These are phyloP conservation scores for Neodiprion pinetum DNA, from an alignment of 1,140 invertebrate genomes.

Conservation along the genomic window DNA sequence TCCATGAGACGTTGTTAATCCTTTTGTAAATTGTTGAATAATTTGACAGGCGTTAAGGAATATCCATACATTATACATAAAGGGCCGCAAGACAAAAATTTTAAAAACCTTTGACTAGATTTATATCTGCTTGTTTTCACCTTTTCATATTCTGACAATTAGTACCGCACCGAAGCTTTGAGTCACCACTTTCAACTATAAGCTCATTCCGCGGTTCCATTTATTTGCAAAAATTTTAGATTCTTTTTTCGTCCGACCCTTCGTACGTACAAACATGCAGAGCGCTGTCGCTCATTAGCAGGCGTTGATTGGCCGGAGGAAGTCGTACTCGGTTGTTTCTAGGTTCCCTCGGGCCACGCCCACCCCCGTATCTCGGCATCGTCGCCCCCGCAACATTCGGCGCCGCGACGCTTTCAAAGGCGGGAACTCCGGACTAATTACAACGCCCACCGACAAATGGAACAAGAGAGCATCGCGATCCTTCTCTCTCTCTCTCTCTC, in stretches of 20 bases:
- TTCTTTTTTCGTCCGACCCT: background rate
- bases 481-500: background rate
- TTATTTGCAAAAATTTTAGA: too few relatives aligned
- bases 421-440: constrained; percentile 59
- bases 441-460: constrained; percentile 61
- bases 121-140: too few relatives aligned
- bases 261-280: constrained; percentile 11
- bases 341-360: constrained; percentile 56
- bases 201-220: too few relatives aligned
- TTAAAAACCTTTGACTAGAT: too few relatives aligned
- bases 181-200: too few relatives aligned
- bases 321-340: constrained; percentile 55
- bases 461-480: constrained; percentile 11
- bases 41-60: too few relatives aligned
- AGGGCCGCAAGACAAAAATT: too few relatives aligned
- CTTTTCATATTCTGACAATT: too few relatives aligned
- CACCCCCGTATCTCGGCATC: constrained; percentile 37
- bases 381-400: constrained; percentile 32
- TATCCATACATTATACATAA: too few relatives aligned
- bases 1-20: too few relatives aligned
- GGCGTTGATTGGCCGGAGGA: constrained; percentile 48
- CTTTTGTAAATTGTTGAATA: too few relatives aligned
- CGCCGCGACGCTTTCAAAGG: constrained; percentile 49
- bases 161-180: too few relatives aligned
- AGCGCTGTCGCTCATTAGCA: constrained; percentile 39